Evolutionary conservation across 2,113 vertebrate genomes (phyloP).

Genomic region (Perca fluviatilis): DNA sequence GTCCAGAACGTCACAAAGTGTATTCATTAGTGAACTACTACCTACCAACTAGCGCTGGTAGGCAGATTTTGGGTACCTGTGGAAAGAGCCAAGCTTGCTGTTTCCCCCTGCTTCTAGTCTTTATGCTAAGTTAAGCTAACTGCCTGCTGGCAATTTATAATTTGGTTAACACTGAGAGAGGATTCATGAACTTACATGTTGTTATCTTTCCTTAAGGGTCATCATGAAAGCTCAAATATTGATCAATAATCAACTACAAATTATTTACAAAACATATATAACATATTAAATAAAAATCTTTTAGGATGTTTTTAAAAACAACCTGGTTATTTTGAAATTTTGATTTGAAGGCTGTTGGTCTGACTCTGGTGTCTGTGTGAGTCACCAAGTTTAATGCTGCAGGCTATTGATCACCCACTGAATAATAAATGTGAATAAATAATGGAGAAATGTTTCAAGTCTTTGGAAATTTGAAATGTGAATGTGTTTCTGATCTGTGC

Average conservation of each 20-base stretch:
- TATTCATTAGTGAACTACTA: too few relatives aligned
- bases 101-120: too few relatives aligned
- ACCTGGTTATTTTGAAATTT: background rate
- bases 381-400: slow-evolving; percentile 13
- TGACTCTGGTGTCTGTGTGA: slow-evolving; percentile 19
- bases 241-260: background rate
- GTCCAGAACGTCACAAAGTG: too few relatives aligned
- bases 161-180: background rate
- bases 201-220: background rate
- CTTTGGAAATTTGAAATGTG: slow-evolving; percentile 27
- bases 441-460: slow-evolving; percentile 31
- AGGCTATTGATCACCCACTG: slow-evolving; percentile 34
- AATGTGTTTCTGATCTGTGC: background rate
- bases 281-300: background rate
- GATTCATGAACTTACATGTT: background rate
- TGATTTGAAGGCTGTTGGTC: background rate
- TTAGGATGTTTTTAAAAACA: background rate
- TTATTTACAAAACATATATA: background rate
- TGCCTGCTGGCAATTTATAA: background rate
- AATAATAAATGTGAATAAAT: slow-evolving; percentile 53
- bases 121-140: too few relatives aligned
- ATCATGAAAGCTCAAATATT: background rate
- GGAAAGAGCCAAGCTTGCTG: too few relatives aligned
- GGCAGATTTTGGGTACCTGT: too few relatives aligned
- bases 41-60: too few relatives aligned